These are phyloP conservation scores for Thereva unica DNA, from an alignment of 2,888 invertebrate genomes.

Conservation along the genomic window DNA sequence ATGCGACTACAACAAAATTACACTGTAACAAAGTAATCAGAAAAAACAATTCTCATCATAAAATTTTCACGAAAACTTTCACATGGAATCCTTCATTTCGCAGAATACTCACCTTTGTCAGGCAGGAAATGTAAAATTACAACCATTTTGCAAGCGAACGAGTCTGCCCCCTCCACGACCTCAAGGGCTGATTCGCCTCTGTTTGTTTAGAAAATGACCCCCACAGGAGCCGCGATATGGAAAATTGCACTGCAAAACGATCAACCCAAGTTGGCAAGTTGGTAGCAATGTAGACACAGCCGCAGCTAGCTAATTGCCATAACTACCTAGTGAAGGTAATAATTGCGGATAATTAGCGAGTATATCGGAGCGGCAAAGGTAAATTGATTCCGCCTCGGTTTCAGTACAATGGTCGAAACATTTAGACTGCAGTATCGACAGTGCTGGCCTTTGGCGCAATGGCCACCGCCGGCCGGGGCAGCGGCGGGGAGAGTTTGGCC, in stretches of 20 bases:
- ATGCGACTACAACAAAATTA: too few relatives aligned
- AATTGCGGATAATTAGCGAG: slow-evolving; percentile 21
- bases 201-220: slow-evolving; percentile 29
- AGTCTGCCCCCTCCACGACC: neutral
- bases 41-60: too few relatives aligned
- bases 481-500: neutral
- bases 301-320: slow-evolving; percentile 12
- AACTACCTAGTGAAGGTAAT: slow-evolving; percentile 20
- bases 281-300: slow-evolving; percentile 3
- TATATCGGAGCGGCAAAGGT: neutral
- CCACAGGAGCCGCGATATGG: neutral
- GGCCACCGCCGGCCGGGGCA: neutral
- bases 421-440: neutral
- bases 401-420: slow-evolving; percentile 1
- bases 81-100: too few relatives aligned
- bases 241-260: neutral
- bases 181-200: neutral
- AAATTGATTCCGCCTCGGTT: slow-evolving; percentile 2
- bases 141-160: neutral
- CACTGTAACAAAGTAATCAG: too few relatives aligned
- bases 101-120: too few relatives aligned
- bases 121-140: neutral
- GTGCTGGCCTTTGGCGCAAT: neutral
- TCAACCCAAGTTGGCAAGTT: slow-evolving; percentile 5
- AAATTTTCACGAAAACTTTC: too few relatives aligned